A percentile compares a stretch with the other conserved stretches of the same genome.
Conservation (phyloP, 2,888 invertebrate genomes). For the Protophormia terraenovae region DNA sequence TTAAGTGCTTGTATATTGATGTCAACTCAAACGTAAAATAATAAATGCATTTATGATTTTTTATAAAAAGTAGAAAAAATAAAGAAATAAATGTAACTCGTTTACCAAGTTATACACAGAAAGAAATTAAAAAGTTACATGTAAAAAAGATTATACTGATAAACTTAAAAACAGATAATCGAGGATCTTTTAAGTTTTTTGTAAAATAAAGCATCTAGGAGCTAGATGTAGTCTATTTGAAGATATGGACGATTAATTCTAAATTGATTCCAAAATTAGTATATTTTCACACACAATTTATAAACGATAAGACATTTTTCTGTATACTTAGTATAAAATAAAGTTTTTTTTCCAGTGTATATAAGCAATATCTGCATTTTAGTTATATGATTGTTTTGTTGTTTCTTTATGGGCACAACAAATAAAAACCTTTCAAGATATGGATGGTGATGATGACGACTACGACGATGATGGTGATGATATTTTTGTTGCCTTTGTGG, state of each 20-base stretch:
- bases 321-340: too few relatives aligned
- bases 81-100: background rate
- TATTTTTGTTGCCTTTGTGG: conserved; percentile 24
- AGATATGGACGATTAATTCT: too few relatives aligned
- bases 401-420: conserved; percentile 62
- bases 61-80: background rate
- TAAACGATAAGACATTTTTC: too few relatives aligned
- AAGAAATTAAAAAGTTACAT: background rate
- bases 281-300: too few relatives aligned
- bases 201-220: too few relatives aligned
- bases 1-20: conserved; percentile 46
- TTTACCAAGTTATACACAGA: conserved; percentile 12
- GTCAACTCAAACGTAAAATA: conserved; percentile 51
- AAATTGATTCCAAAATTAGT: too few relatives aligned
- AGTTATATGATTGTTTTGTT: conserved; percentile 29
- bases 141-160: too few relatives aligned
- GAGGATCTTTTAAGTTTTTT: too few relatives aligned
- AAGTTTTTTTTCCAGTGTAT: conserved; percentile 37
- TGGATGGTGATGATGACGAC: conserved; percentile 16
- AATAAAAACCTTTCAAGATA: conserved; percentile 71
- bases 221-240: too few relatives aligned
- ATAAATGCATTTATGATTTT: conserved; percentile 64
- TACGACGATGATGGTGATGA: background rate
- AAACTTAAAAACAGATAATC: too few relatives aligned
- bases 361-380: conserved; percentile 33